Percentiles rank a stretch among this genome's conserved stretches.
phyloP scores from a whole-genome alignment of 2,113 vertebrate species.

The Dipodomys merriami region DNA sequence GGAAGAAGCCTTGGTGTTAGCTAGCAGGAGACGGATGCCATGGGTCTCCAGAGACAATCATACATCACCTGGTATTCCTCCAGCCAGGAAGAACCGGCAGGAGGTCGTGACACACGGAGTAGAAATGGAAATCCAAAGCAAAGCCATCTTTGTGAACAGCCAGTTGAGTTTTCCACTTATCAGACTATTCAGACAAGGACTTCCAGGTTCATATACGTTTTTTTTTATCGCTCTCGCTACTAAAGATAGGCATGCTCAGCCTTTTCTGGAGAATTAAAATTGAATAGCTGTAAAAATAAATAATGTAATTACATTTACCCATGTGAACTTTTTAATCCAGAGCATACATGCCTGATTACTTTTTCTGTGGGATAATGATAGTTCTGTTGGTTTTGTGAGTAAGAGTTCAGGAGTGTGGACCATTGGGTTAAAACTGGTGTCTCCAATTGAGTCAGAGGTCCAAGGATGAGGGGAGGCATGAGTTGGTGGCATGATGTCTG shows the following conservation, averaged over 20 bases:
- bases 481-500: no score
- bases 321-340: background rate
- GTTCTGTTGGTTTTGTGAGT: background rate
- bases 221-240: background rate
- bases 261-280: slow-evolving; percentile 46
- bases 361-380: background rate
- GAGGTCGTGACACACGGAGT: background rate
- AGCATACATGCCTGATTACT: background rate
- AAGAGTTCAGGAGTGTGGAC: background rate
- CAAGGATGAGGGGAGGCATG: background rate
- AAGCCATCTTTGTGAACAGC: background rate
- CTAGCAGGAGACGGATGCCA: background rate
- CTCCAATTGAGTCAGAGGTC: background rate
- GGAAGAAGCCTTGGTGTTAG: background rate
- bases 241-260: background rate
- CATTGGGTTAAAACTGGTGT: background rate
- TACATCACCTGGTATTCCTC: background rate
- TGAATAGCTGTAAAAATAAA: background rate
- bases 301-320: background rate
- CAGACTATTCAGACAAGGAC: background rate
- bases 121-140: background rate
- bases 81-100: background rate
- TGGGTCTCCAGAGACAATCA: background rate
- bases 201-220: background rate
- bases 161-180: background rate